These are phyloP conservation scores for Andrena hattorfiana DNA, from an alignment of 2,888 invertebrate genomes.

Conservation along the genomic window DNA sequence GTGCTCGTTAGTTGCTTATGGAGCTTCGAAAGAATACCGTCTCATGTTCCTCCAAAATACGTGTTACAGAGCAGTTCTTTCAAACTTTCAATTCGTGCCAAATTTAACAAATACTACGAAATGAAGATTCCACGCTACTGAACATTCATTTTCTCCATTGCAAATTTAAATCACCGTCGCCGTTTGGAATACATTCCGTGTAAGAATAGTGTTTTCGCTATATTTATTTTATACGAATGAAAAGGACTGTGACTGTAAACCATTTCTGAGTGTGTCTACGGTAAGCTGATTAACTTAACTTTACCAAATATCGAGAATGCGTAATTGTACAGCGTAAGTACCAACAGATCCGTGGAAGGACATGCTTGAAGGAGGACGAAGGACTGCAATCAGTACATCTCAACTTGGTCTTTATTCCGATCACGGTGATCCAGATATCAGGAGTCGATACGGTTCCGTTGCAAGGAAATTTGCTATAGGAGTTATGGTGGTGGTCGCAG, in stretches of 20 bases:
- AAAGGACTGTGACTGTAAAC: not conserved
- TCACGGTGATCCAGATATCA: slow-evolving; percentile 79
- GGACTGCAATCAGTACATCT: slow-evolving; percentile 83
- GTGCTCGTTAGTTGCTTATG: slow-evolving; percentile 66
- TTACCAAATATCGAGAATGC: slow-evolving; percentile 31
- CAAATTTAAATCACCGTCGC: no score
- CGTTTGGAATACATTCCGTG: not conserved
- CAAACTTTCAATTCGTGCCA: not conserved
- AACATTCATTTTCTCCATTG: no score
- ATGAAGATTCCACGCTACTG: no score
- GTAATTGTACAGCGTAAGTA: slow-evolving; percentile 56
- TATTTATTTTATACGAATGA: no score
- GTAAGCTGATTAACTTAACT: slow-evolving; percentile 32
- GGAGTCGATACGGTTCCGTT: slow-evolving; percentile 77
- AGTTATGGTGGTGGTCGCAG: slow-evolving; percentile 82
- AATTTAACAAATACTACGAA: no score
- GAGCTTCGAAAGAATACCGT: slow-evolving; percentile 72
- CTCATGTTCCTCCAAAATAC: slow-evolving; percentile 10
- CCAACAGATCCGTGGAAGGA: slow-evolving; percentile 60
- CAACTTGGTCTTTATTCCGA: slow-evolving; percentile 84
- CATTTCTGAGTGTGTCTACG: slow-evolving; percentile 35
- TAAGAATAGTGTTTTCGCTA: not conserved
- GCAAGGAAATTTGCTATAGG: slow-evolving; percentile 81
- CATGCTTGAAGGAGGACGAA: slow-evolving; percentile 80
- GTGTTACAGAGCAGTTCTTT: not conserved